Evolutionary conservation across 2,888 invertebrate species (phyloP).

Genomic region (Sphaerophoria taeniata): DNA sequence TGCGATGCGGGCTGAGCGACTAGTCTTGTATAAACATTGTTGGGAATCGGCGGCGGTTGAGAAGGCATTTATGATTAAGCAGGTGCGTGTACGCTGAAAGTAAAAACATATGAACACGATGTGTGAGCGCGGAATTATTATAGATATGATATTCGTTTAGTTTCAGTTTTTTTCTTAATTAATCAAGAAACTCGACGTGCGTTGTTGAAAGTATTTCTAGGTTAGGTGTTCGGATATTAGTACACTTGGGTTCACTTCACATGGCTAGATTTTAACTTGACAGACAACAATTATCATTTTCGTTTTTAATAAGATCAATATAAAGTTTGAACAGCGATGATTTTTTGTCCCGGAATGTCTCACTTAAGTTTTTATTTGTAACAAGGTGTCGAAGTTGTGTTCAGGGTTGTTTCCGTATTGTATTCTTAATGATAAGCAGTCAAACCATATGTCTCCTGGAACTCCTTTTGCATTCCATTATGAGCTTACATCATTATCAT

Average conservation of each 20-base stretch:
- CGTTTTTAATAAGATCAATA: no score
- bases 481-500: no score
- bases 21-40: slow-evolving; percentile 7
- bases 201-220: not conserved
- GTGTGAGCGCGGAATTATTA: slow-evolving; percentile 50
- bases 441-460: no score
- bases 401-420: no score
- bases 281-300: not conserved
- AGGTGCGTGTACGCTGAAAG: slow-evolving; percentile 47
- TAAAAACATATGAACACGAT: slow-evolving; percentile 3
- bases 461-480: no score
- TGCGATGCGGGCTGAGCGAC: slow-evolving; percentile 1
- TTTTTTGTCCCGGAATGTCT: no score
- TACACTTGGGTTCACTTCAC: slow-evolving; percentile 19
- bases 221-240: no score
- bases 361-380: no score
- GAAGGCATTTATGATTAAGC: slow-evolving; percentile 30
- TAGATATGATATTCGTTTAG: slow-evolving; percentile 26
- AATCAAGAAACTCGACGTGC: slow-evolving; percentile 3
- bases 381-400: no score
- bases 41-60: no score
- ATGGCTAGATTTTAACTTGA: not conserved
- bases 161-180: slow-evolving; percentile 8
- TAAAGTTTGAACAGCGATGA: no score
- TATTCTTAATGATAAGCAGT: no score